Evolutionary conservation across 1,140 invertebrate genomes (phyloP).

Genomic region (Scylla paramamosain): DNA sequence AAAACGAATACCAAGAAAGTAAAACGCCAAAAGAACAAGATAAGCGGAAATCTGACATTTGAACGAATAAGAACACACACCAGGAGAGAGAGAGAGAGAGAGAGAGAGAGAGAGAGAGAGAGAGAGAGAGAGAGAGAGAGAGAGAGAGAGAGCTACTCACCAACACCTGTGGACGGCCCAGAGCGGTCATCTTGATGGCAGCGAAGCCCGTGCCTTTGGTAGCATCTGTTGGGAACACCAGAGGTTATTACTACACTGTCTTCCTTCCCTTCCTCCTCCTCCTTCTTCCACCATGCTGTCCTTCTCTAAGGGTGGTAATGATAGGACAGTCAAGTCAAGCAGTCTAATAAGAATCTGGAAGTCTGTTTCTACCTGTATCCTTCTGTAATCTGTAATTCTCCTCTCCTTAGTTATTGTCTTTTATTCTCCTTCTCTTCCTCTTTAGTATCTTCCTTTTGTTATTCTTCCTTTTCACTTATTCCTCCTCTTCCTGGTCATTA

Average conservation of each 20-base stretch:
- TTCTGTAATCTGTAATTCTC: no score
- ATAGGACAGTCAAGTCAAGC: no score
- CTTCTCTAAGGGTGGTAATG: no score
- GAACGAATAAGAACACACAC: no score
- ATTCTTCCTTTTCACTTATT: not conserved
- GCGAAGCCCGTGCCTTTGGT: constrained; percentile 97
- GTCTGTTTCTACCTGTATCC: no score
- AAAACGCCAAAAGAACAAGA: no score
- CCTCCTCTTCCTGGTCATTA: no score
- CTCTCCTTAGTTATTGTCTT: not conserved
- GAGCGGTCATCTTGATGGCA: constrained; percentile 97
- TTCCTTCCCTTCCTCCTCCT: no score
- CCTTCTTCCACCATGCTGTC: no score
- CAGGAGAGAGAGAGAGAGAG: constrained; percentile 56
- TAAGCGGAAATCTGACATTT: no score
- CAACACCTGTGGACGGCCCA: constrained; percentile 97
- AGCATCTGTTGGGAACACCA: constrained; percentile 85
- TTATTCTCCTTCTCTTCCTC: not conserved
- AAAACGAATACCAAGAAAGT: no score
- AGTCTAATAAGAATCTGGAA: no score
- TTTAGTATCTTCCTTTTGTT: not conserved
- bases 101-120: constrained; percentile 45
- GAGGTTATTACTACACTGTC: not conserved
- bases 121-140: constrained; percentile 43
- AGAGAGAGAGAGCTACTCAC: constrained; percentile 81